A percentile compares a stretch with the other conserved stretches of the same genome.
Conservation (phyloP, 2,113 vertebrate species). For the Muscicapa adusta region DNA sequence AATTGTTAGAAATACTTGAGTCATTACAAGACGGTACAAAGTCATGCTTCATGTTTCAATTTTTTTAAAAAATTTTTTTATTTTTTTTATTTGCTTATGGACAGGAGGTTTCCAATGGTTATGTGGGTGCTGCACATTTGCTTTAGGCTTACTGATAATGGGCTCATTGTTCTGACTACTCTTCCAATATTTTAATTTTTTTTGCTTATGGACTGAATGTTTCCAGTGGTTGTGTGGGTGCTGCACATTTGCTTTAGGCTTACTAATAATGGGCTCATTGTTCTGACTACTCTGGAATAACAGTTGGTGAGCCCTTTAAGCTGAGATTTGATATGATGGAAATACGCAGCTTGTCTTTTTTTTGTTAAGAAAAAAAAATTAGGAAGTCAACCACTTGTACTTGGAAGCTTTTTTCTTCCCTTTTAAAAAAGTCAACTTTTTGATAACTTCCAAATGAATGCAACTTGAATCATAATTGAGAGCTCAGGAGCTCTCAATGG, state of each 20-base stretch:
- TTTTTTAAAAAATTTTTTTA: background rate
- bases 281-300: background rate
- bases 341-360: background rate
- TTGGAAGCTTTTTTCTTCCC: background rate
- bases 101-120: background rate
- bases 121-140: background rate
- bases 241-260: too few relatives aligned
- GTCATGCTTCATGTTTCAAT: background rate
- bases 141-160: background rate
- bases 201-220: too few relatives aligned
- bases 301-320: background rate
- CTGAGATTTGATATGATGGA: background rate
- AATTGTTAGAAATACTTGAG: background rate
- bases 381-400: background rate
- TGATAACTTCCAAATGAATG: background rate
- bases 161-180: background rate
- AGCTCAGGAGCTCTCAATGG: background rate
- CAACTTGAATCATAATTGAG: background rate
- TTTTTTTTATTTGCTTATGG: background rate
- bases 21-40: background rate
- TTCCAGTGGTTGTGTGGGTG: too few relatives aligned
- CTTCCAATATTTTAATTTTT: too few relatives aligned
- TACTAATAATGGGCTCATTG: too few relatives aligned
- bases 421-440: background rate
- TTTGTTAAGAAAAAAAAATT: background rate